phyloP scores from a whole-genome alignment of 2,113 vertebrate species.

The Mesocricetus auratus region DNA sequence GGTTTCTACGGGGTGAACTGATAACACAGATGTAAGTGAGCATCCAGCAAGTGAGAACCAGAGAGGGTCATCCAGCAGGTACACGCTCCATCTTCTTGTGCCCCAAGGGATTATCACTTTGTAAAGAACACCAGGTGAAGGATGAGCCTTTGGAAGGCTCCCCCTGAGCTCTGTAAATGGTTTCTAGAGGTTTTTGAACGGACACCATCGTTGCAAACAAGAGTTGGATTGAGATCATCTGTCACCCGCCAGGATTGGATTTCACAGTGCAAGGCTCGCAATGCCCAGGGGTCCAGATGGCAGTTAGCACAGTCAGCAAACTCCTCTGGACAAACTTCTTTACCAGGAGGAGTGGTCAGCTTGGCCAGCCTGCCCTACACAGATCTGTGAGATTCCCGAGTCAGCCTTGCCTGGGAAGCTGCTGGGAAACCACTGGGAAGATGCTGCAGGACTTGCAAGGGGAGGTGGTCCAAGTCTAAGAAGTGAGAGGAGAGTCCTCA shows the following conservation, averaged over 20 bases:
- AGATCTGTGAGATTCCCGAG: conserved; percentile 70
- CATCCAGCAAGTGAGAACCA: not conserved
- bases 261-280: not conserved
- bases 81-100: not conserved
- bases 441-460: not conserved
- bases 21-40: rapidly evolving
- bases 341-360: not conserved
- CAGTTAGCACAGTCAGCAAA: not conserved
- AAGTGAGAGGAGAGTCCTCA: conserved; percentile 21
- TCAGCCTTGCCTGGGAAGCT: conserved; percentile 79
- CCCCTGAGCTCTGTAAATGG: not conserved
- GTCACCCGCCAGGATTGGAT: not conserved
- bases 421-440: conserved; percentile 72
- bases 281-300: not conserved
- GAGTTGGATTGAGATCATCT: not conserved
- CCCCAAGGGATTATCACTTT: not conserved
- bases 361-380: not conserved
- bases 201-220: not conserved
- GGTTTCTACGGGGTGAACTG: rapidly evolving
- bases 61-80: not conserved
- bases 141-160: not conserved
- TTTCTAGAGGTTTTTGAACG: not conserved
- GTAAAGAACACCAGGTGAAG: not conserved
- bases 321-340: not conserved
- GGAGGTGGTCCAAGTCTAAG: not conserved